Evolutionary conservation across 1,140 invertebrate species (phyloP).

Genomic region (Venturia canescens): DNA sequence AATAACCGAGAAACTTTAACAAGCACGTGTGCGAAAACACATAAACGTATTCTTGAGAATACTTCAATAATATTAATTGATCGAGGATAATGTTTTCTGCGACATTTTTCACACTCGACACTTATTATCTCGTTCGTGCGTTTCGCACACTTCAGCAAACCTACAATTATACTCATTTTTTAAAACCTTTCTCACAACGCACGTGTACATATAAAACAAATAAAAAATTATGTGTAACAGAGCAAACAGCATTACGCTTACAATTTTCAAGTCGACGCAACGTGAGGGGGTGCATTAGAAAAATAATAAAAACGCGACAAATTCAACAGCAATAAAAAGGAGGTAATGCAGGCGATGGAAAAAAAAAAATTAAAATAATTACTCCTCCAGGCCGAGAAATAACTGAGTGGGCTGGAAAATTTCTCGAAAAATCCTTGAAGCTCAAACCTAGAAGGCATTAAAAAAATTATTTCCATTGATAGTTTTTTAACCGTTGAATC

Average conservation of each 20-base stretch:
- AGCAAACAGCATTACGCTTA: background rate
- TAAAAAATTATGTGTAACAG: background rate
- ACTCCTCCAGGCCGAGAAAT: too few species aligned
- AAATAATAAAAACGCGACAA: too few species aligned
- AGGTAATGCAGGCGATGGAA: too few species aligned
- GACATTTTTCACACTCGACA: slow-evolving; percentile 1
- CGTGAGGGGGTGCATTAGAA: too few species aligned
- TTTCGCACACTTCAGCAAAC: background rate
- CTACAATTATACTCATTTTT: background rate
- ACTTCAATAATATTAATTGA: background rate
- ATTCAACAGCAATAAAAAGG: too few species aligned
- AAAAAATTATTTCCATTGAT: too few species aligned
- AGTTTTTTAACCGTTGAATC: too few species aligned
- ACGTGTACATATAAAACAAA: background rate
- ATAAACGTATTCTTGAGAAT: background rate
- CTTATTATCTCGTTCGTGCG: slow-evolving; percentile 9
- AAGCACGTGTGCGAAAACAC: background rate
- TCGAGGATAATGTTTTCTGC: slow-evolving; percentile 4
- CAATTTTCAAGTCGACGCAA: too few species aligned
- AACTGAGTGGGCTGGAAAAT: too few species aligned
- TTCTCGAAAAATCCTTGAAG: too few species aligned
- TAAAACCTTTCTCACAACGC: background rate
- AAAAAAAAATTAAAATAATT: too few species aligned
- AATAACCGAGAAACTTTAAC: slow-evolving; percentile 20
- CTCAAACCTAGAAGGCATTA: too few species aligned